Evolutionary conservation across 2,797 vertebrate genomes (phyloP).

Genomic region (Tragopan temminckii): DNA sequence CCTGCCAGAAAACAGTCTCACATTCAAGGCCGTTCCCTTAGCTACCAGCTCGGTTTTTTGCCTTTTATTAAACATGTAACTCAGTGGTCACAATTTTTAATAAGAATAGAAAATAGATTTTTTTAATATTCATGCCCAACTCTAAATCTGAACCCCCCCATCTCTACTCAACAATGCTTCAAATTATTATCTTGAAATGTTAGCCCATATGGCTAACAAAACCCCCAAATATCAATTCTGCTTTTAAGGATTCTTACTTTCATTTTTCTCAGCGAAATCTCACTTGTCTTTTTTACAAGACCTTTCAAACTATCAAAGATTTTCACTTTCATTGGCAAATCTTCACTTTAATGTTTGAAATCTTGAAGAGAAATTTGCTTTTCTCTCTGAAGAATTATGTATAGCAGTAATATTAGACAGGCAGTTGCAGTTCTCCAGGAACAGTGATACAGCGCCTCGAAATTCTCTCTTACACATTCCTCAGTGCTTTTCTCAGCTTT

Average conservation of each 20-base stretch:
- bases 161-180: neutral
- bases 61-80: conserved; percentile 50
- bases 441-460: neutral
- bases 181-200: neutral
- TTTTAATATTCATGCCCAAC: conserved; percentile 21
- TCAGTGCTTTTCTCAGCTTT: neutral
- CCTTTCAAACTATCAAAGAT: neutral
- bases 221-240: neutral
- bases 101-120: conserved; percentile 15
- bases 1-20: conserved; percentile 24
- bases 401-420: neutral
- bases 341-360: neutral
- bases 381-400: neutral
- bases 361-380: neutral
- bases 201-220: neutral
- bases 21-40: conserved; percentile 47
- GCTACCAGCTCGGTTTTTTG: conserved; percentile 35
- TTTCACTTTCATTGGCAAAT: neutral
- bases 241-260: neutral
- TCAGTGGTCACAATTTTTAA: conserved; percentile 14
- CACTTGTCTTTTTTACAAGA: neutral
- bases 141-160: neutral
- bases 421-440: neutral
- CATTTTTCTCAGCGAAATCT: neutral
- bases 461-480: neutral